phyloP scores from a whole-genome alignment of 1,140 invertebrate species.

The Brachionus angularis region DNA sequence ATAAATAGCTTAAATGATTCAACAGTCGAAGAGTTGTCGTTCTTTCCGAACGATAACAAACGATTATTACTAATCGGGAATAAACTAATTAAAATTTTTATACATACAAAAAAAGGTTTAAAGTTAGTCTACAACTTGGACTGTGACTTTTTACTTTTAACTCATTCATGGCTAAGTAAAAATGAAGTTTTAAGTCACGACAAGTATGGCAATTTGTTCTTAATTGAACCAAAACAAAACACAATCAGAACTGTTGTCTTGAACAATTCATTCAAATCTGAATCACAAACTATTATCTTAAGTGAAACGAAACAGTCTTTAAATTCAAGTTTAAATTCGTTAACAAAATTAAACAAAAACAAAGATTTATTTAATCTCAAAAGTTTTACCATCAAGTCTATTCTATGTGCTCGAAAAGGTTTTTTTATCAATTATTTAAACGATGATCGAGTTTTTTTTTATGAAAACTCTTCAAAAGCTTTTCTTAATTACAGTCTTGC shows the following conservation, averaged over 20 bases:
- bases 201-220: conserved; percentile 13
- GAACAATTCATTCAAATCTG: too few relatives aligned
- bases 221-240: conserved; percentile 30
- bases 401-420: neutral
- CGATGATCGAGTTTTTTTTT: conserved; percentile 6
- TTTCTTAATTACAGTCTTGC: neutral
- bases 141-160: conserved; percentile 23
- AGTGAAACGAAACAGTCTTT: neutral
- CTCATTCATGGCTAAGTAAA: conserved; percentile 5
- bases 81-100: conserved; percentile 24
- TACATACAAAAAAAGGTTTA: conserved; percentile 29
- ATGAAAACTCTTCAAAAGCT: neutral
- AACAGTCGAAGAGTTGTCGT: neutral
- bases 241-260: conserved; percentile 3
- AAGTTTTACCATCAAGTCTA: neutral
- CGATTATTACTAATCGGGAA: neutral
- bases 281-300: too few relatives aligned
- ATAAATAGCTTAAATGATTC: neutral
- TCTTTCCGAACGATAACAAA: conserved; percentile 27
- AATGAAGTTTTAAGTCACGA: neutral
- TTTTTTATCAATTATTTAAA: conserved; percentile 15
- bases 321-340: neutral
- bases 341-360: neutral
- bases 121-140: conserved; percentile 3
- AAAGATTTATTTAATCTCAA: too few relatives aligned